These are phyloP conservation scores for Ambastaia sidthimunki DNA, from an alignment of 2,797 vertebrate genomes.

Conservation along the genomic window DNA sequence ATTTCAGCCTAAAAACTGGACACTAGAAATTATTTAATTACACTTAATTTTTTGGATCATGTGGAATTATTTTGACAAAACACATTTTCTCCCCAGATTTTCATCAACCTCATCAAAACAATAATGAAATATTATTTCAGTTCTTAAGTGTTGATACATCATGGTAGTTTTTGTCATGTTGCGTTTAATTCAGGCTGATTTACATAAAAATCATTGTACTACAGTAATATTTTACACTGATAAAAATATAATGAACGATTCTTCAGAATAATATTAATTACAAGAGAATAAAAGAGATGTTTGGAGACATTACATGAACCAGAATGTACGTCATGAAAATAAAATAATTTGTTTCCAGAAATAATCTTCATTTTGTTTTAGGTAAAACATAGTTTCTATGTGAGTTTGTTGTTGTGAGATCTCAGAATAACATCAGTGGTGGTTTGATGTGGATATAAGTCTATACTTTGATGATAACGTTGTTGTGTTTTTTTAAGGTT, in stretches of 20 bases:
- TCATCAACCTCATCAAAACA: not conserved
- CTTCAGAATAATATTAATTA: too few relatives aligned
- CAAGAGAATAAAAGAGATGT: too few relatives aligned
- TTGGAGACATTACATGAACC: too few relatives aligned
- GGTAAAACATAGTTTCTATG: not conserved
- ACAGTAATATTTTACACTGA: too few relatives aligned
- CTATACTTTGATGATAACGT: slow-evolving; percentile 78
- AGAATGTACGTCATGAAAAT: not conserved
- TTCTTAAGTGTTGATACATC: not conserved
- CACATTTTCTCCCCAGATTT: too few relatives aligned
- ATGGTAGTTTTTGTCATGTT: not conserved
- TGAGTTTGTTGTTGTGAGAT: not conserved
- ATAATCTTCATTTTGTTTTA: not conserved
- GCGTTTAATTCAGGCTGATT: not conserved
- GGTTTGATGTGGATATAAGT: slow-evolving; percentile 70
- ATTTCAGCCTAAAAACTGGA: not conserved
- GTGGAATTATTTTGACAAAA: too few relatives aligned
- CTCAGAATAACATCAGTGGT: slow-evolving; percentile 67
- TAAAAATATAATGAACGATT: too few relatives aligned
- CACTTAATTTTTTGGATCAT: too few relatives aligned
- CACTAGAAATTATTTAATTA: too few relatives aligned
- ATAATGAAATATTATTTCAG: not conserved
- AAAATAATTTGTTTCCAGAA: not conserved
- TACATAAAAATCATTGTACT: too few relatives aligned
- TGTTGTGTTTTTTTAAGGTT: slow-evolving; percentile 75